Evolutionary conservation across 2,888 invertebrate species (phyloP).

Genomic region (Desoria tigrina): DNA sequence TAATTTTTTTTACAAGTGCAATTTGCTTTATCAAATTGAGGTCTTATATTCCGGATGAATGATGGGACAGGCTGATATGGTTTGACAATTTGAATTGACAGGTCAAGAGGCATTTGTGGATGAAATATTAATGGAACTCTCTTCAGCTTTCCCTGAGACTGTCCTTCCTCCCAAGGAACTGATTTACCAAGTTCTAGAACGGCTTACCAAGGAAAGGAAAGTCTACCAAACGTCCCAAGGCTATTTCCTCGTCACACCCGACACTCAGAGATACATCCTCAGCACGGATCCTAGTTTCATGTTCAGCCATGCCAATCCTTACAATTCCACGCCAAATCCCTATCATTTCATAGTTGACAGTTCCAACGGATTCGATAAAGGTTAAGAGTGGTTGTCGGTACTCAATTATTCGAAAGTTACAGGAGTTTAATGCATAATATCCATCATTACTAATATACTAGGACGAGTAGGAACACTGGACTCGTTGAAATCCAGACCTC

Average conservation of each 20-base stretch:
- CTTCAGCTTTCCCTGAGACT: constrained; percentile 71
- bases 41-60: too few relatives aligned
- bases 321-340: not conserved
- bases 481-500: not conserved
- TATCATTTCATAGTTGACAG: not conserved
- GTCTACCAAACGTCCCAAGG: constrained; percentile 90
- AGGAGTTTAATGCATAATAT: too few relatives aligned
- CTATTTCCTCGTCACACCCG: constrained; percentile 88
- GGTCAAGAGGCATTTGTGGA: constrained; percentile 81
- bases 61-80: too few relatives aligned
- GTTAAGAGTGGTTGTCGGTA: too few relatives aligned
- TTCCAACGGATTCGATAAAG: too few relatives aligned
- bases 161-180: constrained; percentile 82
- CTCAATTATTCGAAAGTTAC: too few relatives aligned
- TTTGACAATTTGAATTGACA: constrained; percentile 12
- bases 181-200: constrained; percentile 85
- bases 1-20: too few relatives aligned
- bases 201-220: constrained; percentile 78
- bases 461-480: too few relatives aligned
- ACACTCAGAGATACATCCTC: constrained; percentile 59
- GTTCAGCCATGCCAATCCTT: constrained; percentile 3
- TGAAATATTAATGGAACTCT: constrained; percentile 71
- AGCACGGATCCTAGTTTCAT: constrained; percentile 25
- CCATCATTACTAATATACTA: too few relatives aligned
- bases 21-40: too few relatives aligned